These are phyloP conservation scores for Pao palembangensis DNA, from an alignment of 2,113 vertebrate species.

Conservation along the genomic window DNA sequence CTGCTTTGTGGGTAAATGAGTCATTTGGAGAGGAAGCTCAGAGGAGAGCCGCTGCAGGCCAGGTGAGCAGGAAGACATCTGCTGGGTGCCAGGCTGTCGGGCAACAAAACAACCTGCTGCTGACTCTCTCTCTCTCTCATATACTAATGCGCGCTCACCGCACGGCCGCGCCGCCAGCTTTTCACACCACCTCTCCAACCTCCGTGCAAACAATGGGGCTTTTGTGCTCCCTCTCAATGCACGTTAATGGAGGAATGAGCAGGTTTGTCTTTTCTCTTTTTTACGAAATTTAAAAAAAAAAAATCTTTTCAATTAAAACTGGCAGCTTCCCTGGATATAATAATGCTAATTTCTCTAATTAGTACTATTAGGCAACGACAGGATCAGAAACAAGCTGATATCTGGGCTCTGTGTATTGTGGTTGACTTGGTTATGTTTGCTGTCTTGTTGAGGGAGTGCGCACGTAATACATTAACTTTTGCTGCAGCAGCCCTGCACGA, in stretches of 20 bases:
- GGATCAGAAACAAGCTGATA: slow-evolving; percentile 45
- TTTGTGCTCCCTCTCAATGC: slow-evolving; percentile 70
- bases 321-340: slow-evolving; percentile 71
- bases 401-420: slow-evolving; percentile 47
- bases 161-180: slow-evolving; percentile 46
- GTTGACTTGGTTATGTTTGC: slow-evolving; percentile 50
- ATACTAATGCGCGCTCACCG: slow-evolving; percentile 19
- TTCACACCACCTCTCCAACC: slow-evolving; percentile 65
- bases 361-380: slow-evolving; percentile 65
- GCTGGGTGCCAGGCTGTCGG: slow-evolving; percentile 56
- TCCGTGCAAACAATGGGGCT: slow-evolving; percentile 66
- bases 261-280: slow-evolving; percentile 56
- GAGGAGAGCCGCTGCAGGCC: slow-evolving; percentile 62
- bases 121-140: slow-evolving; percentile 10
- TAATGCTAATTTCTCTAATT: slow-evolving; percentile 74
- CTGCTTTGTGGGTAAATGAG: slow-evolving; percentile 76
- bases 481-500: slow-evolving; percentile 10
- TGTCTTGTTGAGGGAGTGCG: slow-evolving; percentile 43
- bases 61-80: slow-evolving; percentile 66
- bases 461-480: slow-evolving; percentile 32
- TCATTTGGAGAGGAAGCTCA: slow-evolving; percentile 69
- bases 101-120: slow-evolving; percentile 69
- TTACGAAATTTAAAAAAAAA: slow-evolving; percentile 44
- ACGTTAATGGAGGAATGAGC: slow-evolving; percentile 65
- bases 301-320: slow-evolving; percentile 69